Evolutionary conservation across 2,113 vertebrate species (phyloP).

Genomic region (Dolichotis patagonum): DNA sequence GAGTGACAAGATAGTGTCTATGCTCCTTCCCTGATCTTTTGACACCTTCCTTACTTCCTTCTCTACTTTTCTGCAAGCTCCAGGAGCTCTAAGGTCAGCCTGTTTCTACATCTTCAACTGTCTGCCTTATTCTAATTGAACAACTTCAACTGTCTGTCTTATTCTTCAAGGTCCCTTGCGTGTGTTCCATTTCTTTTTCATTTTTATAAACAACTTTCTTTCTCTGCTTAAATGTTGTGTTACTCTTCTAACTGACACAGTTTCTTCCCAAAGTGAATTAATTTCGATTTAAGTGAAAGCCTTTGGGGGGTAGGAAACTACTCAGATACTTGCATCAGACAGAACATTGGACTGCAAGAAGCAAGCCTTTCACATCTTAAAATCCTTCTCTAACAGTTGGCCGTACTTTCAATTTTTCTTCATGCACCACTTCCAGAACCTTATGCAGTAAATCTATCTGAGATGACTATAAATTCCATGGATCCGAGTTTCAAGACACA

Average conservation of each 20-base stretch:
- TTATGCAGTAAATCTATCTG: constrained; percentile 46
- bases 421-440: constrained; percentile 34
- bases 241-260: not conserved
- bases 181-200: not conserved
- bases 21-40: not conserved
- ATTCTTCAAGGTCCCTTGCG: not conserved
- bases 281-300: constrained; percentile 45
- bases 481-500: constrained; percentile 59
- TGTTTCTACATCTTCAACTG: not conserved
- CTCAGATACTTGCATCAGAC: not conserved
- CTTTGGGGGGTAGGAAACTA: not conserved
- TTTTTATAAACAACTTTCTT: not conserved
- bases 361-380: not conserved
- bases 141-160: not conserved
- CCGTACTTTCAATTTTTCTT: constrained; percentile 16
- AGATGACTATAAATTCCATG: constrained; percentile 41
- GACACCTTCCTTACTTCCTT: not conserved
- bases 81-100: not conserved
- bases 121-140: not conserved
- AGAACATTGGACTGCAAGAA: not conserved
- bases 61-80: not conserved
- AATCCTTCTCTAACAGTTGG: not conserved
- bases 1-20: not conserved
- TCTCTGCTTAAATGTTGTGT: not conserved
- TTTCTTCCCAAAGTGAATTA: constrained; percentile 36